Evolutionary conservation across 1,140 invertebrate species (phyloP), one percentile per base, ranked within the genome.

Genomic region (Lepidostoma basale): DNA sequence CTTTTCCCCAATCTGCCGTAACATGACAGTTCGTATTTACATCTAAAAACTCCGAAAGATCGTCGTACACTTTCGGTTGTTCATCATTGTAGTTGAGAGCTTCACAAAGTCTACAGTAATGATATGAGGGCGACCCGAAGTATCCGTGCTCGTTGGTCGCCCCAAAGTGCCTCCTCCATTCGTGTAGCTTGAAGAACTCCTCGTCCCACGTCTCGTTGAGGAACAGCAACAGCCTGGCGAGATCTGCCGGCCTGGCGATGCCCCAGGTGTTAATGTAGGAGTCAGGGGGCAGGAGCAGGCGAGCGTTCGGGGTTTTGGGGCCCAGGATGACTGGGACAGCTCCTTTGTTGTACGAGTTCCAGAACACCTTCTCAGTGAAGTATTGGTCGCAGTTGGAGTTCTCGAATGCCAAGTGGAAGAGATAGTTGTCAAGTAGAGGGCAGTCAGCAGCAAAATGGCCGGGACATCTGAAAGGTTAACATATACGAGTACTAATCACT

Each of bases 101-200:
- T 60, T 91, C 87, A 75, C 92, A 94, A 16, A 92, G 76, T 25
- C 91, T 83, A 75, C 92, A 94, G 78, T 90, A 92, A 76, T 92
- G 92, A 65, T 83, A 84, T 0, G 88, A 89, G 0, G 72, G 62
- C 4, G 82, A 82, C 6, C 84, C 79, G 72, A 88, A 88, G 73
- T 89, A 89, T 0, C 87, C 87, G 73, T 89, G 87, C 70, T 89
- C 87, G 76, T 91, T 90, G 5, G 88, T 70, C 40, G 91, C 84
- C 49, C 82, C 77, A 26, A 86, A 90, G 8, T 81, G 76, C n/a
- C 75, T 78, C 73, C 88, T 86, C 90, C 90, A 92, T 39, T 78
- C 59, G 68, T 90, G 90, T 73, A 86, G 90, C 26, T 82, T 76
- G 33, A 84, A 80, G 75, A 88, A 90, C 3, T 85, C 79, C 1